Evolutionary conservation across 2,113 vertebrate genomes (phyloP), one percentile per base, ranked within the genome.

Genomic region (Apeltes quadracus): DNA sequence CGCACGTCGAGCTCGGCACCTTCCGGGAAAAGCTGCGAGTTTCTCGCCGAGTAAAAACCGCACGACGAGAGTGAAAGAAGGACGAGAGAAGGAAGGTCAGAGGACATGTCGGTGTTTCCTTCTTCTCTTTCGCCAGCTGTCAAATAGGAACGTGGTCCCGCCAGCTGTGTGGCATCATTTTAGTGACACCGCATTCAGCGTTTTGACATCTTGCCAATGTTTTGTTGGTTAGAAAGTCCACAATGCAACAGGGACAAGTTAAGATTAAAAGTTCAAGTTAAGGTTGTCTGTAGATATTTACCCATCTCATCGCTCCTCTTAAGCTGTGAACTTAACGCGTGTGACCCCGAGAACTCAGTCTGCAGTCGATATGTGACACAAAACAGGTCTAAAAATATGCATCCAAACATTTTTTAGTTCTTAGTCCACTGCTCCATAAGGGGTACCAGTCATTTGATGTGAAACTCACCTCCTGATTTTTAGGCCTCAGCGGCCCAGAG

Each of bases 1-100:
- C 57, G 75, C 82, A n/a, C 82, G 90, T 65, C 67, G 72, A 66
- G 68, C 82, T 83, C 69, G 61, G 56, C 66, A 34, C 53, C 23
- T 78, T 61, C 68, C 25, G 44, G 68, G 78, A 34, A 34, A 27
- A 8, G 61, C 82, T 55, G 83, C 76, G 34, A 29, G 67, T 25
- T 46, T 18, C 82, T 54, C 70, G 63, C 62, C 18, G 82, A 82
- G 55, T 73, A 32, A 61, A 46, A 54, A n/a, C 18, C 3, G 57
- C 18, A 3, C 1, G 2, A 46, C 34, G 54, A 7, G 11, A 72
- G 62, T n/a, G 38, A 65, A 57, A 32, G 0, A 74, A 29, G 9
- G 2, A 32, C 15, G 54, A 4, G 29, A 25, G 54, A 43, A 58
- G 43, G 12, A n/a, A 54, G 56, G 65, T 51, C 39, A 63, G 48